phyloP scores from a whole-genome alignment of 1,140 invertebrate genomes.

The Bombus terrestris region DNA sequence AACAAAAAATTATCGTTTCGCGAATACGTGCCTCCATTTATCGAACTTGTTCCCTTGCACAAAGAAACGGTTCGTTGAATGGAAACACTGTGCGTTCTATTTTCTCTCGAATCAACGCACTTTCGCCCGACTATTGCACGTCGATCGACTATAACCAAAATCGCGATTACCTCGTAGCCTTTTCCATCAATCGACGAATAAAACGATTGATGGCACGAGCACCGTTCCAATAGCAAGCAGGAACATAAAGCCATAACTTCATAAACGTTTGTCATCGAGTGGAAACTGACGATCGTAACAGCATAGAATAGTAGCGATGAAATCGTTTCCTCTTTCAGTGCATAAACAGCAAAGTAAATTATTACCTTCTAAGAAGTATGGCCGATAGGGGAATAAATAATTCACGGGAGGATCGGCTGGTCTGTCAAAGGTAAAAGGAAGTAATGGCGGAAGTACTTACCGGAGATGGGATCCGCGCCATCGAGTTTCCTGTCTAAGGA shows the following conservation, averaged over 20 bases:
- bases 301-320: not conserved
- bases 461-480: constrained; percentile 74
- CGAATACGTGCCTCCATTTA: not conserved
- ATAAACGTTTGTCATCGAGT: constrained; percentile 11
- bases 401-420: constrained; percentile 54
- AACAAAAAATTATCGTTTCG: constrained; percentile 11
- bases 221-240: not conserved
- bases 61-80: not conserved
- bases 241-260: constrained; percentile 14
- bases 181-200: not conserved
- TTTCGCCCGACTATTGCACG: not conserved
- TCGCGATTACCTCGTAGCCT: not conserved
- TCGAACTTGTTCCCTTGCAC: not conserved
- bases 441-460: constrained; percentile 72
- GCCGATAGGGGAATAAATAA: constrained; percentile 59
- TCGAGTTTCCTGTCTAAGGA: constrained; percentile 75
- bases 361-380: constrained; percentile 7
- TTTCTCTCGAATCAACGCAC: constrained; percentile 15
- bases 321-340: not conserved
- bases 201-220: not conserved
- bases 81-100: constrained; percentile 10
- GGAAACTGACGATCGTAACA: not conserved
- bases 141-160: not conserved
- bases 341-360: constrained; percentile 28
- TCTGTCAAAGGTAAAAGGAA: constrained; percentile 64